These are phyloP conservation scores for Heliconius charithonia DNA, from an alignment of 2,888 invertebrate genomes.

Conservation along the genomic window DNA sequence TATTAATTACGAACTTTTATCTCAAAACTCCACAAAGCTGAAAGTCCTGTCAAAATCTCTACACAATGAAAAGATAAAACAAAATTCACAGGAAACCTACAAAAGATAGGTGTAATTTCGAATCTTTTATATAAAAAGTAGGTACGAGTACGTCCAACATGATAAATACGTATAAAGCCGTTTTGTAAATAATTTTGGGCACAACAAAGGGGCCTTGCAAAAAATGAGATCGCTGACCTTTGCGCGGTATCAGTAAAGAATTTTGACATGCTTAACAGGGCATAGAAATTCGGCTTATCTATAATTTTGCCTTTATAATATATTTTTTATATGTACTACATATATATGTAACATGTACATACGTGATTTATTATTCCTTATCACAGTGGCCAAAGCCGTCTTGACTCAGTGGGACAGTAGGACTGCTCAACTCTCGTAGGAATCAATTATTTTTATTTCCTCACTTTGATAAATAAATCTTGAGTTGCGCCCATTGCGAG, in stretches of 20 bases:
- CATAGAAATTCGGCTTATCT: conserved; percentile 13
- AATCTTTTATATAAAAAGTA: conserved; percentile 24
- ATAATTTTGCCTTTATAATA: neutral
- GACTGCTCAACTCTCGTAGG: too few relatives aligned
- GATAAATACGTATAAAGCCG: conserved; percentile 13
- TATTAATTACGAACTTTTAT: neutral
- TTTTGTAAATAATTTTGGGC: conserved; percentile 17
- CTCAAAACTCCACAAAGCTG: neutral
- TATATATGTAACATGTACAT: neutral
- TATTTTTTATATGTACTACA: neutral
- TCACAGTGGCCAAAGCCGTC: neutral
- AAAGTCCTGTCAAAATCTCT: neutral
- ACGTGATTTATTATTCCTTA: neutral
- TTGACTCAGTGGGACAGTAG: neutral
- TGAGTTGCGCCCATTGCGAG: neutral
- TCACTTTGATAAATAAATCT: too few relatives aligned
- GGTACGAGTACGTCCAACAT: conserved; percentile 27
- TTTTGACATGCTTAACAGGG: conserved; percentile 12
- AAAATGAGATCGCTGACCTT: conserved; percentile 14
- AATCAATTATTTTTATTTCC: too few relatives aligned
- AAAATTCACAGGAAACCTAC: conserved; percentile 10
- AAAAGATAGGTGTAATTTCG: conserved; percentile 1
- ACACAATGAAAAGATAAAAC: neutral
- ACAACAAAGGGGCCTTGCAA: conserved; percentile 10
- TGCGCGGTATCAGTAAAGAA: conserved; percentile 11